Evolutionary conservation across 2,888 invertebrate species (phyloP).

Genomic region (Himalopsyche anomala): DNA sequence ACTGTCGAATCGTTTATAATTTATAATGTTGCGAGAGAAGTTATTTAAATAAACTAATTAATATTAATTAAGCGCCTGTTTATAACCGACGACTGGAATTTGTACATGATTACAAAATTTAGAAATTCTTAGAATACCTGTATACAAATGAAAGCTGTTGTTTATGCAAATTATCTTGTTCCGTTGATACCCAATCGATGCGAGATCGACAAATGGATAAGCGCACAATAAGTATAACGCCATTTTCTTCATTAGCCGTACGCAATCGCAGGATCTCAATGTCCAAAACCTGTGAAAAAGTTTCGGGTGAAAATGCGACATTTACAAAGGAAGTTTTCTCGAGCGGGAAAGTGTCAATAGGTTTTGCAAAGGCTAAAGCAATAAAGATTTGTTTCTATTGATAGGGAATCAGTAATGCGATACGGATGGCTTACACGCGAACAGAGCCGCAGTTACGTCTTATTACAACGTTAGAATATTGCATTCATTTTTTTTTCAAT

Average conservation of each 20-base stretch:
- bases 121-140: no score
- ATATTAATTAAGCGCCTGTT: no score
- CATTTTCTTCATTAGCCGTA: conserved; percentile 33
- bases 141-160: conserved; percentile 8
- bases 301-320: conserved; percentile 27
- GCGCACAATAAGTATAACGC: background rate
- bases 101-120: no score
- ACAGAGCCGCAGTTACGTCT: no score
- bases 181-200: conserved; percentile 2
- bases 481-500: no score
- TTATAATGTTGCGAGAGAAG: no score
- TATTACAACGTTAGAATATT: no score
- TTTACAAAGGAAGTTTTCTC: conserved; percentile 14
- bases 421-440: background rate
- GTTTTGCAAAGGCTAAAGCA: conserved; percentile 7
- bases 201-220: conserved; percentile 28
- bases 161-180: conserved; percentile 32
- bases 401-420: background rate
- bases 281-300: conserved; percentile 38
- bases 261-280: conserved; percentile 27
- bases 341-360: conserved; percentile 30
- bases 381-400: conserved; percentile 9
- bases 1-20: no score
- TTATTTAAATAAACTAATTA: no score
- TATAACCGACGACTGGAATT: no score